Evolutionary conservation across 2,113 vertebrate genomes (phyloP), one percentile per base, ranked within the genome.

Genomic region (Gavialis gangeticus): DNA sequence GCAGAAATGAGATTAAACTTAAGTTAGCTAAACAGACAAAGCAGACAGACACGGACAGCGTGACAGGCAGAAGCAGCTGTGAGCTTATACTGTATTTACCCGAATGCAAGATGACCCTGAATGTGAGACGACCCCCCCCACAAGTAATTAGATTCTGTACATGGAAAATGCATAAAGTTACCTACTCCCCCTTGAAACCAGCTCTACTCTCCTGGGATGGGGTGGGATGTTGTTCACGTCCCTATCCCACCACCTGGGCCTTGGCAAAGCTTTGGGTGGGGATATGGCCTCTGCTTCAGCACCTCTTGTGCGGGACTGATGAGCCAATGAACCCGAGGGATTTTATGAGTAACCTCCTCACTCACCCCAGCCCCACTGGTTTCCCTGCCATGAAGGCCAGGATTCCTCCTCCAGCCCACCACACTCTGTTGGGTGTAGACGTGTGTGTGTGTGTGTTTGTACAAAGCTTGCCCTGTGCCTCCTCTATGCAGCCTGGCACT

Each of bases 231-330:
- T 1, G 5, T 54, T 46, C 64, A 21, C 34, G 63, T 59, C 37
- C 34, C 18, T 25, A 24, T 18, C 28, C 14, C 64, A 66, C 64
- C 28, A 5, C 18, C 37, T 86, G 78, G 75, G 81, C 16, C 18
- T 64, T 12, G 19, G 57, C 5, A 27, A 63, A 46, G 11, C 4
- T 12, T 24, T 12, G 27, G 1, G 27, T 12, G 90, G 19, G 22
- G 10, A 2, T 2, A 30, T 6, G 37, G 81, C 46, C 1, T 0
- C n/a, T 10, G 2, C 18, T 22, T 83, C 59, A 75, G 58, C 13
- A 87, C 34, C 0, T 1, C 10, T 25, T 56, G 11, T 46, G 12
- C 5, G 76, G 67, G n/a, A 14, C 21, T 77, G 62, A 10, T 60
- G 57, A 57, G 14, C 7, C 67, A 66, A 84, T 77, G 9, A 9